phyloP scores from a whole-genome alignment of 2,797 vertebrate species.

The Mergus octosetaceus region DNA sequence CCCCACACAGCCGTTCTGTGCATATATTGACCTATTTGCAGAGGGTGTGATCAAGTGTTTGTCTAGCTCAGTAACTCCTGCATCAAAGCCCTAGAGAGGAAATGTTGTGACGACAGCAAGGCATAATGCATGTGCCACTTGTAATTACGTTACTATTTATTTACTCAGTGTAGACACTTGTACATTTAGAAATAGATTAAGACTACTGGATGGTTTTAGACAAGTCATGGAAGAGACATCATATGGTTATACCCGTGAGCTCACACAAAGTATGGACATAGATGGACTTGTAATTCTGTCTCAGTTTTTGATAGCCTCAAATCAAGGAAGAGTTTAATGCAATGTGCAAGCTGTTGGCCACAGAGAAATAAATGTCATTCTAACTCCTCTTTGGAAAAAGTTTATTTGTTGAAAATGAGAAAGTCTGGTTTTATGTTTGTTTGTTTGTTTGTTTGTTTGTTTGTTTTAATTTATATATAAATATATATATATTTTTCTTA shows the following conservation, averaged over 20 bases:
- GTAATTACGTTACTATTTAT: slow-evolving; percentile 45
- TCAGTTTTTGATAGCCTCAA: not conserved
- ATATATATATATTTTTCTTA: not conserved
- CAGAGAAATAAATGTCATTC: not conserved
- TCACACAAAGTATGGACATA: not conserved
- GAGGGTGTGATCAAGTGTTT: slow-evolving; percentile 45
- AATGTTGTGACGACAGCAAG: slow-evolving; percentile 45
- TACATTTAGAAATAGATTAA: slow-evolving; percentile 25
- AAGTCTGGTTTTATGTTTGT: not conserved
- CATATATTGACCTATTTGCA: slow-evolving; percentile 33
- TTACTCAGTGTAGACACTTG: not conserved
- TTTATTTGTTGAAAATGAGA: not conserved
- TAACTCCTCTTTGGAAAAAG: not conserved
- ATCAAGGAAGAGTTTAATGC: not conserved
- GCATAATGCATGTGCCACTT: slow-evolving; percentile 5
- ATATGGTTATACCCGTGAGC: not conserved
- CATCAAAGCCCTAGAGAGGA: slow-evolving; percentile 46
- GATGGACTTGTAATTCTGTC: not conserved
- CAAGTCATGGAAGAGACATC: not conserved
- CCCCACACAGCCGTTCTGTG: not conserved
- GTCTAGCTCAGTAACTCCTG: not conserved
- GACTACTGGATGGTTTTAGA: not conserved
- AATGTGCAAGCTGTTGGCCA: not conserved
- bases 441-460: too few species aligned
- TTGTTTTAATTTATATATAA: not conserved